Base-by-base conservation (phyloP, 2,113 vertebrate species). In the Dromaius novaehollandiae region DNA sequence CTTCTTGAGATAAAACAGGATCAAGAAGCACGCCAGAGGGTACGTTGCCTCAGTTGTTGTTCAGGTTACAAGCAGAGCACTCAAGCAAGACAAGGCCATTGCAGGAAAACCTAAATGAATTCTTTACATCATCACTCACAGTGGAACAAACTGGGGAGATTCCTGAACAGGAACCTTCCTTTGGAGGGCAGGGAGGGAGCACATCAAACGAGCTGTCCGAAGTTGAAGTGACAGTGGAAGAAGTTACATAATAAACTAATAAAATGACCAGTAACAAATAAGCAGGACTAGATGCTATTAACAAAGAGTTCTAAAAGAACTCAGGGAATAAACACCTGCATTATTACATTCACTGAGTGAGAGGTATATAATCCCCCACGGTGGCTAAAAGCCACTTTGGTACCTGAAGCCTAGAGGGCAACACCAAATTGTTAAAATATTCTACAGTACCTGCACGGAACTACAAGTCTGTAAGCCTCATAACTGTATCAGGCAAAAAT, bases 221-320 rank as follows among this genome's bases (percentile, higher is more conserved):
- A 94, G 81, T 5, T 84, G 50, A 92, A 89, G 44, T 77, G 74
- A 86, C 77, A 86, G 81, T 70, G 28, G 64, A 94, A 89, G n/a
- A 80, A 34, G 34, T 63, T 91, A 92, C 25, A 3, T 55, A 92
- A 88, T 53, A 87, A 91, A 78, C 48, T 66, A 46, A 84, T 38
- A 90, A 78, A 92, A 91, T 6, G 1, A 46, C 58, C 32, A 94
- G 44, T 78, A 91, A 89, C 64, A 77, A 70, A 86, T 75, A 25
- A 21, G 3, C 21, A 81, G 53, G 65, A 92, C 5, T 13, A 81
- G 73, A 63, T 63, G 68, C 61, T 74, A 90, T 30, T 82, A 66
- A 64, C 6, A 70, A 56, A 4, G 30, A 86, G 44, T 36, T 94
- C 65, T 95, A 64, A 96, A 95, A 91, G 46, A 48, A 48, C 46